Evolutionary conservation across 2,797 vertebrate genomes (phyloP).

Genomic region (Malurus splendens): DNA sequence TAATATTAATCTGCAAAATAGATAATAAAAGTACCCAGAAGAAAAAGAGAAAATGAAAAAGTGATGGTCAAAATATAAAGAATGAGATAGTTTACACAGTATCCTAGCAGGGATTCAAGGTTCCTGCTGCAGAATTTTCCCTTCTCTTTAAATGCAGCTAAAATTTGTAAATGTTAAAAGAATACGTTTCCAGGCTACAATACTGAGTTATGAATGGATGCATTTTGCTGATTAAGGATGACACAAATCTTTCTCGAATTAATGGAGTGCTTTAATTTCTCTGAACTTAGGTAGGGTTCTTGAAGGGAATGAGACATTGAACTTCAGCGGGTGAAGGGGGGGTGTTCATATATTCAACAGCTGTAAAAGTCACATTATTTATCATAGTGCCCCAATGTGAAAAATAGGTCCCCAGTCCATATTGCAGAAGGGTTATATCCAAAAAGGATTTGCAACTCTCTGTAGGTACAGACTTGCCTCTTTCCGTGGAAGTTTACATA

Average conservation of each 20-base stretch:
- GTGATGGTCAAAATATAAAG: neutral
- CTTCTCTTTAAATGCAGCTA: neutral
- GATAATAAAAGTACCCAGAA: neutral
- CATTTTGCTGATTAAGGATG: neutral
- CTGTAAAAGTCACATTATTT: neutral
- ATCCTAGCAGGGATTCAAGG: neutral
- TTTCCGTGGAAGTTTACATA: neutral
- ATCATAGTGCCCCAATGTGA: neutral
- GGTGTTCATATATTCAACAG: neutral
- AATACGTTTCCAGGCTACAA: neutral
- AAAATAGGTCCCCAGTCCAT: neutral
- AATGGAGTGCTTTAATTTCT: neutral
- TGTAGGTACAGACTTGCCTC: neutral
- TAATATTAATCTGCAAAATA: constrained; percentile 12
- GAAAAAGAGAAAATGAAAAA: neutral
- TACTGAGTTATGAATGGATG: neutral
- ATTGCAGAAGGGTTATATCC: neutral
- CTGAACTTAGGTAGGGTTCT: neutral
- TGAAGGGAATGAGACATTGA: neutral
- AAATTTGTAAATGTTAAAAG: neutral
- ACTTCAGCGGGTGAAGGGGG: neutral
- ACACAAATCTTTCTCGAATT: neutral
- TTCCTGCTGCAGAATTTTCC: neutral
- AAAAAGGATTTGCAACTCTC: neutral
- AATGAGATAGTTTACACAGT: neutral